Conservation (phyloP, 2,888 invertebrate genomes). For the Hetaerina titia region DNA sequence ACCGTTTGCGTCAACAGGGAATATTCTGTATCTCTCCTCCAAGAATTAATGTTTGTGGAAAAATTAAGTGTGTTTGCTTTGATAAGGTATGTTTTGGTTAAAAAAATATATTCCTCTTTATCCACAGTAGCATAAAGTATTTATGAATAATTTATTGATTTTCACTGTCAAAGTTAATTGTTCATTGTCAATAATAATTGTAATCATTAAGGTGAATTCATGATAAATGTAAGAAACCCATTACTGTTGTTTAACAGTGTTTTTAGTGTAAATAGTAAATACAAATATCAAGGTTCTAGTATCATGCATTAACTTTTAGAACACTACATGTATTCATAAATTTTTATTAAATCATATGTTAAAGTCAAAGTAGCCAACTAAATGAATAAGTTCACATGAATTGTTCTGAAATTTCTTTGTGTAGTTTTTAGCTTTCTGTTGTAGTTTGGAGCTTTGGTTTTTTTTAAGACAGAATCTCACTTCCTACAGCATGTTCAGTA, state of each 20-base stretch:
- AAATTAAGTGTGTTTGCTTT: constrained; percentile 90
- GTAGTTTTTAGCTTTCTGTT: too few relatives aligned
- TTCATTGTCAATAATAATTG: background rate
- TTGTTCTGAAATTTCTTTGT: too few relatives aligned
- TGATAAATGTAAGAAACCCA: background rate
- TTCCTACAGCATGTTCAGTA: too few relatives aligned
- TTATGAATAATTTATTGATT: constrained; percentile 26
- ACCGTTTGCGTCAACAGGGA: constrained; percentile 82
- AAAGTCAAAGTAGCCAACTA: too few relatives aligned
- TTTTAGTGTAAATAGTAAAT: background rate
- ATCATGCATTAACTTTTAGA: too few relatives aligned
- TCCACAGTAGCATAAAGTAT: constrained; percentile 27
- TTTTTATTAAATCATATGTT: too few relatives aligned
- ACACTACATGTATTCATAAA: too few relatives aligned
- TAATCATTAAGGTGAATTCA: background rate
- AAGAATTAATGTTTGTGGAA: constrained; percentile 88
- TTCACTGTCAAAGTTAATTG: background rate
- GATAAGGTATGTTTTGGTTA: constrained; percentile 84
- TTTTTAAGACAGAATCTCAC: too few relatives aligned
- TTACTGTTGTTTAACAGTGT: constrained; percentile 68
- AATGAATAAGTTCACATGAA: too few relatives aligned
- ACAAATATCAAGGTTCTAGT: too few relatives aligned
- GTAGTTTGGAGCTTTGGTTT: too few relatives aligned
- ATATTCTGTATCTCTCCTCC: constrained; percentile 90
- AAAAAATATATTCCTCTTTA: background rate